Base-by-base conservation (phyloP, 2,888 invertebrate species). In the Drosophila neonasuta region DNA sequence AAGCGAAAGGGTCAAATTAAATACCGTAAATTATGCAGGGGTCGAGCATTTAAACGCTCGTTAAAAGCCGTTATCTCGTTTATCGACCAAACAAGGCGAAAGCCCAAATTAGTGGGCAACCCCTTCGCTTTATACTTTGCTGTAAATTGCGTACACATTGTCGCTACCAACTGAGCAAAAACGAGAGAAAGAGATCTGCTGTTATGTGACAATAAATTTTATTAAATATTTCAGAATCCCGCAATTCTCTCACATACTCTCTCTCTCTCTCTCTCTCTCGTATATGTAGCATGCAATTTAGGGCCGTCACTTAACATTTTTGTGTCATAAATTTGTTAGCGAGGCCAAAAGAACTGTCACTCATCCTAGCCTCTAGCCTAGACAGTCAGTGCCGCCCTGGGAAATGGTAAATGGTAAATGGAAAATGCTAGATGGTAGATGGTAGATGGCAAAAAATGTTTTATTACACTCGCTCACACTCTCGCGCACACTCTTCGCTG, bases 1-100 rank as follows among this genome's bases (percentile, higher is more conserved):
- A 11, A 45, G 32, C 44, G 42, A 80, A 83, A 85, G 73, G 86
- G 82, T 76, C 73, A 64, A 71, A 55, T 62, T 70, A 75, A 82
- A 70, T 68, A 59, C 13, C 46, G 68, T 85, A 72, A 80, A 74
- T 79, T 78, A 84, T 78, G 66, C 63, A 62, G 13, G 65, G 62
- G 63, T 68, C 79, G 49, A 68, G 68, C 85, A 66, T 68, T 79
- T 74, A 74, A 78, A 79, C n/a, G 71, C 61, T 70, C 75, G 69
- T 75, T 79, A 75, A 75, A 68, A 50, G 50, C 49, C 68, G 48
- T 67, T 67, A 65, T 63, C 80, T 59, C 55, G 54, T 68, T 62
- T 44, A 68, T 68, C 69, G 65, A 20, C 46, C 34, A 34, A 41
- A 41, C 39, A 41, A 41, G 13, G 8, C 13, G 39, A 13, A 41